Conservation (phyloP, 2,888 invertebrate genomes). For the Pheosia tremula region DNA sequence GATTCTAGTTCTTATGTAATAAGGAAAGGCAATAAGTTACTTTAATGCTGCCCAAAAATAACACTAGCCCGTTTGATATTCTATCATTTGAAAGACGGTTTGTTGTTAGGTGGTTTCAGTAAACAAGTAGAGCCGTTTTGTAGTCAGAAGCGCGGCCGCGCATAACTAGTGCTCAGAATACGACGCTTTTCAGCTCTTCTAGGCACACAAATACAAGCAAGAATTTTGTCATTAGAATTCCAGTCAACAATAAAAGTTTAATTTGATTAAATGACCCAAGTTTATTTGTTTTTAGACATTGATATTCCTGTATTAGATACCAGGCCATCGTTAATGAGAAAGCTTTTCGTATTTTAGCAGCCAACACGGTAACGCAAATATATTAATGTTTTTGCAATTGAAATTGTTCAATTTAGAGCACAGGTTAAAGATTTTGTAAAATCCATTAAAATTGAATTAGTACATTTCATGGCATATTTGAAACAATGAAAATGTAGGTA, state of each 20-base stretch:
- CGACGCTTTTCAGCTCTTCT: constrained; percentile 1
- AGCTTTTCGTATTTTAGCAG: background rate
- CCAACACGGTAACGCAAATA: too few relatives aligned
- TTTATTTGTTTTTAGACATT: background rate
- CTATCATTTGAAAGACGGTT: background rate
- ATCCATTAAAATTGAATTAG: too few relatives aligned
- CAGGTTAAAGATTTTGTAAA: too few relatives aligned
- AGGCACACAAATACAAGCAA: background rate
- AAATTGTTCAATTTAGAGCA: too few relatives aligned
- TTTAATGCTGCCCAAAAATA: background rate
- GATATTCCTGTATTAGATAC: background rate
- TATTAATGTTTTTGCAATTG: too few relatives aligned
- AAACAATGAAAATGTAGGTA: too few relatives aligned
- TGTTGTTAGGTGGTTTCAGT: constrained; percentile 6
- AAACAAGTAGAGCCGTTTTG: constrained; percentile 20
- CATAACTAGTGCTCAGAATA: constrained; percentile 16
- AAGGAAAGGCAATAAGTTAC: too few relatives aligned
- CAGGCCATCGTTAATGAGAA: background rate
- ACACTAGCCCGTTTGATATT: background rate
- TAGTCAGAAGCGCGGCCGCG: constrained; percentile 15
- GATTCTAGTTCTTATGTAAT: too few relatives aligned
- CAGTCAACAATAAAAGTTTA: background rate
- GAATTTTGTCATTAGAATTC: background rate
- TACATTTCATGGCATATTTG: too few relatives aligned
- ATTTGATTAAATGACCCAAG: background rate